Conservation (phyloP, 92 coral and sea anemone species). For the Desmophyllum pertusum region DNA sequence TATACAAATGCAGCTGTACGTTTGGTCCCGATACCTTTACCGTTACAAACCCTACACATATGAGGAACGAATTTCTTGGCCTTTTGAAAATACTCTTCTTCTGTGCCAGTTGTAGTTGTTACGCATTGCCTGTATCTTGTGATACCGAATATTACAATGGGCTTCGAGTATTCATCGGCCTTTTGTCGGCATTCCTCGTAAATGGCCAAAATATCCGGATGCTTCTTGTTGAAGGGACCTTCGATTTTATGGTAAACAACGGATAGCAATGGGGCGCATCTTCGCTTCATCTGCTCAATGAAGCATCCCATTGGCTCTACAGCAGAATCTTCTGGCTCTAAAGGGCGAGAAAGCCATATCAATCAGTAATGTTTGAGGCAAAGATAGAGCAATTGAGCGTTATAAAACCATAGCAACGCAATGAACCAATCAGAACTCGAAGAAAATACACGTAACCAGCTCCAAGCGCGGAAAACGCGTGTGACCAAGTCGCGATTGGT, state of each 20-base stretch:
- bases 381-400: no score
- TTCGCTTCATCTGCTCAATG: neutral
- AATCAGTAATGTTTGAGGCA: neutral
- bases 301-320: slow-evolving; percentile 13
- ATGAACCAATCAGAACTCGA: no score
- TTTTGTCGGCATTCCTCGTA: slow-evolving; percentile 23
- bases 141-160: slow-evolving; percentile 3
- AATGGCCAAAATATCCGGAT: slow-evolving; percentile 19
- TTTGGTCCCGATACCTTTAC: slow-evolving; percentile 16
- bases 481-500: no score
- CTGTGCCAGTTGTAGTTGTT: slow-evolving; percentile 11
- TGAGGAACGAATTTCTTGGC: neutral
- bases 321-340: slow-evolving; percentile 14
- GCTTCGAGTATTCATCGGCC: neutral
- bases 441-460: no score
- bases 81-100: neutral
- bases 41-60: neutral
- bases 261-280: neutral
- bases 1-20: neutral
- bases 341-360: neutral
- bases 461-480: no score
- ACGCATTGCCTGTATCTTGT: neutral
- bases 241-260: neutral
- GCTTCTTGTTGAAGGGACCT: neutral
- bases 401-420: no score